Evolutionary conservation across 2,113 vertebrate species (phyloP).

Genomic region (Paradoxurus hermaphroditus): DNA sequence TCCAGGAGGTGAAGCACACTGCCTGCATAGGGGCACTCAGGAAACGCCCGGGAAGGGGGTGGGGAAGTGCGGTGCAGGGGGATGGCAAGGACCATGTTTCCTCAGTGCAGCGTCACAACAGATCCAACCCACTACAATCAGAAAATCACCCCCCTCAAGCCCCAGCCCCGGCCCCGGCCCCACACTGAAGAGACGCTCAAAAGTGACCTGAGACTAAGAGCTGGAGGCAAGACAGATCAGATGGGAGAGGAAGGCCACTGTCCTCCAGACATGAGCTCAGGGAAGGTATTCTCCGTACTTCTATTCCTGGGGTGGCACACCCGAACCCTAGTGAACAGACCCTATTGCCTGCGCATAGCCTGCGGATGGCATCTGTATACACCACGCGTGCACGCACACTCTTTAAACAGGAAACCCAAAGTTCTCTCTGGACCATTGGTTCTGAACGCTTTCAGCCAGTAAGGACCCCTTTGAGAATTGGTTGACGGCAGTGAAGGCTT

Average conservation of each 20-base stretch:
- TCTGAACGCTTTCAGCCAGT: not conserved
- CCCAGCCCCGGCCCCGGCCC: not conserved
- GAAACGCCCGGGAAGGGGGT: not conserved
- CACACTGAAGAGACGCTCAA: not conserved
- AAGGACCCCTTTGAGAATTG: not conserved
- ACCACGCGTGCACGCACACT: not conserved
- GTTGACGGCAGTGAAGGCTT: not conserved
- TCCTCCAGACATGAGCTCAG: not conserved
- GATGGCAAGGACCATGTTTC: not conserved
- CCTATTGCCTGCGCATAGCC: not conserved
- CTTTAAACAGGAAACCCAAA: not conserved
- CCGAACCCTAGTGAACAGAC: not conserved
- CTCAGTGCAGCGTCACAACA: not conserved
- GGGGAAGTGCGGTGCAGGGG: no score
- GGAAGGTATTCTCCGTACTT: not conserved
- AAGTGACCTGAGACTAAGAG: not conserved
- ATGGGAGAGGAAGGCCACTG: not conserved
- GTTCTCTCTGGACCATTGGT: not conserved
- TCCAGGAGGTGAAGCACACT: not conserved
- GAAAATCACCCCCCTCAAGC: not conserved
- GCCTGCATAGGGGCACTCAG: not conserved
- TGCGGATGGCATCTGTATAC: not conserved
- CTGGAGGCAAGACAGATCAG: not conserved
- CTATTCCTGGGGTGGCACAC: not conserved
- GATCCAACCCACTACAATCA: not conserved